A percentile compares a stretch with the other conserved stretches of the same genome.
Conservation (phyloP, 1,140 invertebrate genomes). For the Drosophila varians region DNA sequence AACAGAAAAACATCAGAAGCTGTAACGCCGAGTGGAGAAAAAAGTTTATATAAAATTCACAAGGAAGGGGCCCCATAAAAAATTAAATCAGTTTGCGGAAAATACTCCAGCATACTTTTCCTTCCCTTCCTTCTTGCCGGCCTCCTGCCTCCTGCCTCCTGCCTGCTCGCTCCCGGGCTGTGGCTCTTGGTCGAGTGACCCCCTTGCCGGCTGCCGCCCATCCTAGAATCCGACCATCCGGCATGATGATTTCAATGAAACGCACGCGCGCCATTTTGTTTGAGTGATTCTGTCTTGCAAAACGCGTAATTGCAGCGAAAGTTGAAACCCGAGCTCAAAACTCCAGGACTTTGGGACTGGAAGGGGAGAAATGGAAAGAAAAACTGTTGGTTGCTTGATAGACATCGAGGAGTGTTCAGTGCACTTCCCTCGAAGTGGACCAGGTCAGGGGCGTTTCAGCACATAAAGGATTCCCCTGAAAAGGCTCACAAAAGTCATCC, state of each 20-base stretch:
- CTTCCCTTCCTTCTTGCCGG: constrained; percentile 1
- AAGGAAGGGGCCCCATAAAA: constrained; percentile 62
- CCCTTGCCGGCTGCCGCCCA: no score
- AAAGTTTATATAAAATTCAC: constrained; percentile 68
- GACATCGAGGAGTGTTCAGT: constrained; percentile 19
- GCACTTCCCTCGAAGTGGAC: not conserved
- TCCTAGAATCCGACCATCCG: not conserved
- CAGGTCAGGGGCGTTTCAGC: constrained; percentile 45
- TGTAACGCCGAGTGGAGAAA: constrained; percentile 5
- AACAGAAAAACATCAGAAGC: constrained; percentile 17
- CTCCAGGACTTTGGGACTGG: no score
- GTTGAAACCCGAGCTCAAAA: constrained; percentile 57
- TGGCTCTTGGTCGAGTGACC: no score
- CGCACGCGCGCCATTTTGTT: constrained; percentile 74
- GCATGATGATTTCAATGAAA: constrained; percentile 71
- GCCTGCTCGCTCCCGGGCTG: no score
- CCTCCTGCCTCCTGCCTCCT: no score
- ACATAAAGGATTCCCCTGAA: not conserved
- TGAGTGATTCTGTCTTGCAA: constrained; percentile 78
- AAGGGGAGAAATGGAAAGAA: constrained; percentile 16
- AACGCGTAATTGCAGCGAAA: constrained; percentile 77
- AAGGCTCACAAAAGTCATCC: not conserved
- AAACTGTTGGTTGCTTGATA: constrained; percentile 31
- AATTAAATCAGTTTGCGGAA: constrained; percentile 78
- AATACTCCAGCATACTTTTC: constrained; percentile 72